Base-by-base conservation (phyloP, 2,888 invertebrate genomes). In the Tetanocera ferruginea region DNA sequence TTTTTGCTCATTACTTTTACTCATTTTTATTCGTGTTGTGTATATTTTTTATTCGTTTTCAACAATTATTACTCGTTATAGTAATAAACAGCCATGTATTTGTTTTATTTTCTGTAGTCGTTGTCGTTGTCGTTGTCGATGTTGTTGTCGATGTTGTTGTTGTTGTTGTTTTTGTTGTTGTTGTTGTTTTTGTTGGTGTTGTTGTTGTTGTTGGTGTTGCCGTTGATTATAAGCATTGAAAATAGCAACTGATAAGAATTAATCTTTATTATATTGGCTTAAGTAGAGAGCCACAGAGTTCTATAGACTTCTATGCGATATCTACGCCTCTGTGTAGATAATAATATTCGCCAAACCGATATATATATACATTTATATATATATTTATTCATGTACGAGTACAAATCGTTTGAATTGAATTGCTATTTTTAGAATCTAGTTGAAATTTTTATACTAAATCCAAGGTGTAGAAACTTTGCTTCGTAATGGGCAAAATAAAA, bases 201-300 rank as follows among this genome's bases (percentile, higher is more conserved):
- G 62, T 1, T 31, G 43, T 52, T 64, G 37, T 52, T 74, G 64
- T 74, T 74, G 43, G n/a, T 64, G 14, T 43, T 74, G 60, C 43
- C 28, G 31, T 52, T 52, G 75, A 66, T 75, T 75, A 66, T 31
- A 37, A 64, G 64, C 75, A 75, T 75, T 75, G 75, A 75, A 75
- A 75, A 75, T 75, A 75, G 75, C 34, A 64, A 51, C 75, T 83
- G 85, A 85, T 85, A 85, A 85, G 85, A 86, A 85, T 83, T 86
- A 85, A 85, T 86, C 85, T 85, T 85, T 83, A 85, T 86, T 85
- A 83, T 84, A 55, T 62, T 83, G 83, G 81, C 25, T 28, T 23
- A 49, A 19, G 34, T 31, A 52, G 17, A 49, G 25, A 71, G 71
- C n/a, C n/a, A 28, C 72, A 9, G 17, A 23, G 52, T 31, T 55